A percentile compares a stretch with the other conserved stretches of the same genome.
Conservation (phyloP, 1,140 invertebrate genomes). For the Lucilia cuprina region DNA sequence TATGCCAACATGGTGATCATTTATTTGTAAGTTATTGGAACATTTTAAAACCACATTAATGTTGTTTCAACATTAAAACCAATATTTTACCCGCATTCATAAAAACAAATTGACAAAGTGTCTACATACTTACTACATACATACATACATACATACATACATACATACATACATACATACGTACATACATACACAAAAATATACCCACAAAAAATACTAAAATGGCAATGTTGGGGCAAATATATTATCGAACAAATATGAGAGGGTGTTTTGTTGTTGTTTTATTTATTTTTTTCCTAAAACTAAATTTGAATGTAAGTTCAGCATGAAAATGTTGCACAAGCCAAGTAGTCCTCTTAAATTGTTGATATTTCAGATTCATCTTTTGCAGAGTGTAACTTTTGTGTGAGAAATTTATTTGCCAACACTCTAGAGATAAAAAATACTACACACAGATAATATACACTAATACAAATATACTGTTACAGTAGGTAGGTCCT, state of each 20-base stretch:
- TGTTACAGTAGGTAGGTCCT: background rate
- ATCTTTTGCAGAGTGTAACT: background rate
- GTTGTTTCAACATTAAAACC: background rate
- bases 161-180: background rate
- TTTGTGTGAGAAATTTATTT: slow-evolving; percentile 27
- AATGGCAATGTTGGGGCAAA: too few relatives aligned
- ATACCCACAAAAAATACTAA: too few relatives aligned
- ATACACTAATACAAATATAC: background rate
- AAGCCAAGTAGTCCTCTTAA: slow-evolving; percentile 19
- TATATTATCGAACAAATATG: background rate
- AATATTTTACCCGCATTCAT: slow-evolving; percentile 28
- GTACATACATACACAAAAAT: too few relatives aligned
- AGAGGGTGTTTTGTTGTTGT: background rate
- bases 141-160: background rate
- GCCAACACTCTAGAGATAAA: slow-evolving; percentile 24
- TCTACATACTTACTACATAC: background rate
- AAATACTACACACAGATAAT: slow-evolving; percentile 3
- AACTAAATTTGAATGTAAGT: background rate
- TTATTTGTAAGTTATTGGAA: too few relatives aligned
- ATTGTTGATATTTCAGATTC: slow-evolving; percentile 5
- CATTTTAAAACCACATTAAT: background rate
- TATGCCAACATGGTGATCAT: too few relatives aligned
- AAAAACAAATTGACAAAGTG: background rate
- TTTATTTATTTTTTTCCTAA: too few relatives aligned
- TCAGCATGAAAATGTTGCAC: background rate